phyloP scores from a whole-genome alignment of 2,888 invertebrate genomes.

The Lypha dubia region DNA sequence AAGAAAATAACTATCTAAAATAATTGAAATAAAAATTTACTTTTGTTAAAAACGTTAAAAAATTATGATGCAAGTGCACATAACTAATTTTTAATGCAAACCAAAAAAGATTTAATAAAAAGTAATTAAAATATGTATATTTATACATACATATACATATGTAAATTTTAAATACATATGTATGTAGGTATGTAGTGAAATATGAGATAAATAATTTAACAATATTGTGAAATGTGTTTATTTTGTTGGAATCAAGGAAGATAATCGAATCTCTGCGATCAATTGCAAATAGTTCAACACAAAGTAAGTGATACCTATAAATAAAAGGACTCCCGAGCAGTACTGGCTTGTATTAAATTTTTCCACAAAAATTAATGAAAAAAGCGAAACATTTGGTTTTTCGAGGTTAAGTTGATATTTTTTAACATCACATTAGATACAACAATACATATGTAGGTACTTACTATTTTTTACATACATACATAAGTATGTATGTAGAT shows the following conservation, averaged over 20 bases:
- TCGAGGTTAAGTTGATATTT: too few species aligned
- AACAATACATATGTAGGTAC: not conserved
- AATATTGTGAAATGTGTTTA: constrained; percentile 6
- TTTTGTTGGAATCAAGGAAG: not conserved
- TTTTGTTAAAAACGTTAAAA: not conserved
- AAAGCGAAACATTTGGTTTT: too few species aligned
- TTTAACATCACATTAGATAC: too few species aligned
- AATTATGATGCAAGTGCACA: too few species aligned
- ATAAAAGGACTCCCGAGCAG: too few species aligned
- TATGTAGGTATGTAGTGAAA: too few species aligned
- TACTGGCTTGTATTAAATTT: too few species aligned
- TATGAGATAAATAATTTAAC: not conserved
- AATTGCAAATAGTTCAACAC: too few species aligned
- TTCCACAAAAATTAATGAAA: too few species aligned
- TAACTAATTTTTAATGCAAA: not conserved
- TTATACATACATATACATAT: not conserved
- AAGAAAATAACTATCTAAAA: not conserved
- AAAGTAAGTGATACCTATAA: too few species aligned
- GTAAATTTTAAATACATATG: not conserved
- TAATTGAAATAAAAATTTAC: not conserved
- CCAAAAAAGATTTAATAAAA: not conserved
- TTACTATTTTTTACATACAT: not conserved
- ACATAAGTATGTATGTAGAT: not conserved
- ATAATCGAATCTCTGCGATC: too few species aligned
- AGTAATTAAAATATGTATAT: too few species aligned